Evolutionary conservation across 1,140 invertebrate genomes (phyloP).

Genomic region (Centruroides sculpturatus): DNA sequence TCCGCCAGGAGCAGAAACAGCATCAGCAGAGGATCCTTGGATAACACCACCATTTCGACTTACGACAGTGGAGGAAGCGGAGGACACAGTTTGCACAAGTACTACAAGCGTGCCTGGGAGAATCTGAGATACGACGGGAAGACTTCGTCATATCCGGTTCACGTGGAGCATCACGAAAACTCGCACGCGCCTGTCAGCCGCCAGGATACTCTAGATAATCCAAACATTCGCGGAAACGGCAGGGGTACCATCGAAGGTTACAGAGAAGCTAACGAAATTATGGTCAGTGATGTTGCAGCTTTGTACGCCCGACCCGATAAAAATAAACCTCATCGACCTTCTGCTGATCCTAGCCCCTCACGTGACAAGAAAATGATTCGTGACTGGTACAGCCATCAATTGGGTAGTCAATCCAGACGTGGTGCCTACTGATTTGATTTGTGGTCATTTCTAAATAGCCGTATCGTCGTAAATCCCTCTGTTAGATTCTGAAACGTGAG

Average conservation of each 20-base stretch:
- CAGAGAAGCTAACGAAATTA: constrained; percentile 62
- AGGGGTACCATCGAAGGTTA: constrained; percentile 40
- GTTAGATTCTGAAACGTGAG: too few relatives aligned
- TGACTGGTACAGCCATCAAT: constrained; percentile 12
- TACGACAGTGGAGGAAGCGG: constrained; percentile 50
- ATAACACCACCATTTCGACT: constrained; percentile 26
- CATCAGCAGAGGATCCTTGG: constrained; percentile 23
- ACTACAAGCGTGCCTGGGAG: constrained; percentile 80
- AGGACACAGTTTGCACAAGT: constrained; percentile 60
- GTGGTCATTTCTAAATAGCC: too few relatives aligned
- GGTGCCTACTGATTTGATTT: constrained; percentile 2
- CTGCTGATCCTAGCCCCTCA: constrained; percentile 4
- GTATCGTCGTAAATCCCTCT: too few relatives aligned
- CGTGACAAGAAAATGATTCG: constrained; percentile 9
- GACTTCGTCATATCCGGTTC: neutral
- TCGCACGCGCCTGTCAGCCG: constrained; percentile 31
- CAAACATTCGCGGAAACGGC: constrained; percentile 26
- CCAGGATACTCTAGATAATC: constrained; percentile 54
- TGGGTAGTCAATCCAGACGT: constrained; percentile 9
- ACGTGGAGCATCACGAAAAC: neutral
- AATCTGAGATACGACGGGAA: constrained; percentile 39
- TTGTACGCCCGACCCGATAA: constrained; percentile 45
- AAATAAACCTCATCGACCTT: constrained; percentile 21
- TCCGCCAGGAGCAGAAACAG: constrained; percentile 22
- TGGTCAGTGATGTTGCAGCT: constrained; percentile 51